A percentile compares a stretch with the other conserved stretches of the same genome.
phyloP scores from a whole-genome alignment of 2,113 vertebrate species.

The Camelus bactrianus region DNA sequence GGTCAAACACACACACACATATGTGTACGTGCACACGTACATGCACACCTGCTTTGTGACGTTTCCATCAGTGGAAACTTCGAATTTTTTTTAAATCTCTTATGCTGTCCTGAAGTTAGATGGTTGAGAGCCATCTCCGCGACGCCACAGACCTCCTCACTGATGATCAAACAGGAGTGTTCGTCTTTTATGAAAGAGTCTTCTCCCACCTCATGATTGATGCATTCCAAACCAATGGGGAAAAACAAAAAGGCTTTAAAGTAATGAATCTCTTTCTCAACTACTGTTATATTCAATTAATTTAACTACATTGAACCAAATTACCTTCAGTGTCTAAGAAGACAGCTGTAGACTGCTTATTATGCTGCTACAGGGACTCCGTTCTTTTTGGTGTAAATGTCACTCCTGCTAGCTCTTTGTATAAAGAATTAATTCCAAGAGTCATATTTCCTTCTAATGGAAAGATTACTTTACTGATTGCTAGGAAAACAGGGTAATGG shows the following conservation, averaged over 20 bases:
- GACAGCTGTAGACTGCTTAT: conserved; percentile 84
- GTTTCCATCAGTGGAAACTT: neutral
- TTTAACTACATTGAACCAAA: conserved; percentile 84
- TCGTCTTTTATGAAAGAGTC: conserved; percentile 64
- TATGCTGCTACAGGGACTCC: conserved; percentile 84
- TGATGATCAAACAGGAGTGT: conserved; percentile 36
- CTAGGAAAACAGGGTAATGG: conserved; percentile 84
- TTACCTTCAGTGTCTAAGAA: conserved; percentile 83
- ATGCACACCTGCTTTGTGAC: neutral
- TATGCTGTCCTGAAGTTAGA: conserved; percentile 8
- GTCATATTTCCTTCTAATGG: conserved; percentile 88
- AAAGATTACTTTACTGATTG: conserved; percentile 86
- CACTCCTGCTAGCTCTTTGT: conserved; percentile 87
- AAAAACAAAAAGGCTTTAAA: conserved; percentile 84
- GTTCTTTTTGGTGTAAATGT: conserved; percentile 86
- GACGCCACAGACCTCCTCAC: neutral
- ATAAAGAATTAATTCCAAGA: conserved; percentile 89
- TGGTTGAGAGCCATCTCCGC: neutral
- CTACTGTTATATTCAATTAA: conserved; percentile 84
- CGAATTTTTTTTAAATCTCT: neutral
- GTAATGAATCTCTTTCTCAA: conserved; percentile 80
- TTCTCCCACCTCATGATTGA: conserved; percentile 76
- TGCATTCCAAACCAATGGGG: conserved; percentile 85
- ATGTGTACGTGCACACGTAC: neutral
- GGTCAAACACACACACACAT: neutral